Conservation (phyloP, 1,140 invertebrate species). For the Heliconius congener region DNA sequence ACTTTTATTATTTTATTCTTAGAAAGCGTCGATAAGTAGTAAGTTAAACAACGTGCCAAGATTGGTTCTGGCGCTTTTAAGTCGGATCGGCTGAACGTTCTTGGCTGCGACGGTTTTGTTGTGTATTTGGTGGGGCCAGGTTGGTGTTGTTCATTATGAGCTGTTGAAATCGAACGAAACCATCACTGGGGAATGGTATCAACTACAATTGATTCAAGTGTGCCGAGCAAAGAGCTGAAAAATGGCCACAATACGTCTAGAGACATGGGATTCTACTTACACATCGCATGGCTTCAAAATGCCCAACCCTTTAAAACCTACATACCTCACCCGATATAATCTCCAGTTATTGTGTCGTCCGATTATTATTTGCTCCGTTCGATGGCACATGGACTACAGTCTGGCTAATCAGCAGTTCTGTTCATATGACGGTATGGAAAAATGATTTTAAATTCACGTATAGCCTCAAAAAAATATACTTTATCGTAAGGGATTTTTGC, state of each 20-base stretch:
- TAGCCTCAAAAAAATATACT: neutral
- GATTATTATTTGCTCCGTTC: neutral
- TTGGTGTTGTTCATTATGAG: neutral
- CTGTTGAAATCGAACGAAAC: neutral
- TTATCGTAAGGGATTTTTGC: neutral
- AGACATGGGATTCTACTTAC: neutral
- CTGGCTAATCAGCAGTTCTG: neutral
- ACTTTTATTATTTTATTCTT: no score
- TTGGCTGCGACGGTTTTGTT: no score
- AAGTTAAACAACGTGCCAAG: no score
- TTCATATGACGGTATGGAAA: neutral
- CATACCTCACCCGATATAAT: neutral
- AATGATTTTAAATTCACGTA: neutral
- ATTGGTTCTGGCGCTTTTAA: no score
- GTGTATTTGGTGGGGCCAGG: neutral
- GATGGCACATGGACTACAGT: no score
- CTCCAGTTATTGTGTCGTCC: neutral
- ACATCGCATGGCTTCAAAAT: neutral
- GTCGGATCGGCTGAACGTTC: no score
- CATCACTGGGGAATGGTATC: neutral
- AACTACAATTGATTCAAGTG: no score
- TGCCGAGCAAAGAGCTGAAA: no score
- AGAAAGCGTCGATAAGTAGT: no score
- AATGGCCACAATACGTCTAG: neutral
- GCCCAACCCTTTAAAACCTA: neutral